Evolutionary conservation across 2,888 invertebrate genomes (phyloP), one percentile per base, ranked within the genome.

Genomic region (Drosophila crucigera): DNA sequence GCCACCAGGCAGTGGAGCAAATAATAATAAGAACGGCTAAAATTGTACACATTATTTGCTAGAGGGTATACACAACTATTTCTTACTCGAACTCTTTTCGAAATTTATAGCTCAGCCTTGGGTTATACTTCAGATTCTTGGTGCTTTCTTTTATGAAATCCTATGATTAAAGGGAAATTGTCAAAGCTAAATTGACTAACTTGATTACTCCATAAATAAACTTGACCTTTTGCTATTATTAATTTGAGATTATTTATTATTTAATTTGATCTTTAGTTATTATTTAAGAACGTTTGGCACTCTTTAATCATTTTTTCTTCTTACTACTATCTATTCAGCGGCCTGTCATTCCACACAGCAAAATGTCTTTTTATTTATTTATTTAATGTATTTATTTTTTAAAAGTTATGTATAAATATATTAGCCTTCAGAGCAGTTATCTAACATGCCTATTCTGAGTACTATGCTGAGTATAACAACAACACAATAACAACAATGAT

Each of bases 401-500:
- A 28, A 56, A 16, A 4, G 25, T 30, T 7, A 7, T 56, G n/a
- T n/a, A 4, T n/a, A n/a, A 2, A 28, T n/a, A 28, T 19, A 19
- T 28, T n/a, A 39, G n/a, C 35, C 33, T 25, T 35, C 54, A 53
- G 33, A 22, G 19, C 31, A 52, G n/a, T 19, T 22, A 35, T 31
- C n/a, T 37, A 1, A 43, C 22, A 56, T 49, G 19, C 39, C 62
- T 47, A 41, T 49, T 39, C 31, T 19, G 50, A 41, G 4, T 33
- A 31, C 30, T 41, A 22, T 56, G 58, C 59, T 47, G 81, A 60
- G 73, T 69, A 65, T 68, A 56, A 55, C 39, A 63, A 43, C 58
- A 64, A 65, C 62, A 76, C 37, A 74, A 37, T 67, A 77, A 69
- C 68, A 74, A 73, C 65, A 82, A 78, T 79, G 73, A 89, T 88